Percentiles rank a stretch among this genome's conserved stretches.
phyloP scores from a whole-genome alignment of 2,797 vertebrate species.

The Lerista edwardsae region DNA sequence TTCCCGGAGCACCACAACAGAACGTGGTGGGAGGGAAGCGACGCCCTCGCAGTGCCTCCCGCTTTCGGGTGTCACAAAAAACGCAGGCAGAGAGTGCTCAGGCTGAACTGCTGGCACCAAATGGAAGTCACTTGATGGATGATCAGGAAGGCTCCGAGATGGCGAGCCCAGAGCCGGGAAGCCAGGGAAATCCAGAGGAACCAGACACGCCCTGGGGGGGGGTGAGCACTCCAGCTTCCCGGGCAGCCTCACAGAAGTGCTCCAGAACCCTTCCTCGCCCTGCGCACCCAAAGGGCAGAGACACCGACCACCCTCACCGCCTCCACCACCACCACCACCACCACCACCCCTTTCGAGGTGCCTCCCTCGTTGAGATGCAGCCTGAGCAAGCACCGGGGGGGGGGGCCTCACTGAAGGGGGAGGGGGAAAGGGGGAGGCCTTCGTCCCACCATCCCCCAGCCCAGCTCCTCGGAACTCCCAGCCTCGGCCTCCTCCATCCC shows the following conservation, averaged over 20 bases:
- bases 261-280: slow-evolving; percentile 10
- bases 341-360: slow-evolving; percentile 38
- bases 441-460: neutral
- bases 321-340: neutral
- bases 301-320: slow-evolving; percentile 42
- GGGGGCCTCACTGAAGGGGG: neutral
- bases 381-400: slow-evolving; percentile 39
- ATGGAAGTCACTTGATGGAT: too few species aligned
- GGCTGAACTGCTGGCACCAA: slow-evolving; percentile 12
- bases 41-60: too few species aligned
- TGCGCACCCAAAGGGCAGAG: slow-evolving; percentile 39
- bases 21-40: too few species aligned
- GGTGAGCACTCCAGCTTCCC: neutral
- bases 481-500: neutral
- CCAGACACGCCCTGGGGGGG: accelerated
- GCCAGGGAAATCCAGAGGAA: slow-evolving; percentile 17
- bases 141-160: neutral
- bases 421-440: neutral
- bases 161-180: neutral
- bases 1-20: too few species aligned
- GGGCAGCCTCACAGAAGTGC: neutral
- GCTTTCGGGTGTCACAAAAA: neutral
- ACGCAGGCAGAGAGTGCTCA: neutral
- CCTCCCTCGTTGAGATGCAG: slow-evolving; percentile 34
- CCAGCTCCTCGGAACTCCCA: neutral